These are phyloP conservation scores for Rhombomys opimus DNA, from an alignment of 2,113 vertebrate species.

Conservation along the genomic window DNA sequence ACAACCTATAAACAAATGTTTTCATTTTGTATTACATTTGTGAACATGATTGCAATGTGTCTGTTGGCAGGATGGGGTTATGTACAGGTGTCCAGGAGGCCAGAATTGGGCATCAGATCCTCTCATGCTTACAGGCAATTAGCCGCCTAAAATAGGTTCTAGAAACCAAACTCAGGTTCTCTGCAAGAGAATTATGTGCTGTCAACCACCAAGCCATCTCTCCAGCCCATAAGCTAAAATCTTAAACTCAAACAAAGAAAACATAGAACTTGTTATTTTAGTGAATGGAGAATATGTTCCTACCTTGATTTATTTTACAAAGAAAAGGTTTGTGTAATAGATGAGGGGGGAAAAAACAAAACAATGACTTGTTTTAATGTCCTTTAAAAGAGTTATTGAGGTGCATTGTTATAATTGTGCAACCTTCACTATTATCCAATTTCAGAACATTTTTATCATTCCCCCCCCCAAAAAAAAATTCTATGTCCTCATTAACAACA, in stretches of 20 bases:
- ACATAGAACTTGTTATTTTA: constrained; percentile 25
- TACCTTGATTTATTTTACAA: background rate
- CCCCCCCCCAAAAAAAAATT: background rate
- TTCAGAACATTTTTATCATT: constrained; percentile 17
- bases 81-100: background rate
- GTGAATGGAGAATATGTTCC: background rate
- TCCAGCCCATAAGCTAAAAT: background rate
- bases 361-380: background rate
- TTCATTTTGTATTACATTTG: constrained; percentile 12
- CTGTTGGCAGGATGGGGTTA: background rate
- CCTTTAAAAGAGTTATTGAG: background rate
- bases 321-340: background rate
- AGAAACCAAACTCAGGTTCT: background rate
- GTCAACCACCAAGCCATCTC: background rate
- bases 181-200: background rate
- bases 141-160: background rate
- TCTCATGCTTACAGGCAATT: background rate
- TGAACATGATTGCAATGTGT: background rate
- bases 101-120: background rate
- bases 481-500: background rate
- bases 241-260: constrained; percentile 8
- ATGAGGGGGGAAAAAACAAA: no score
- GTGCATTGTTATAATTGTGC: background rate
- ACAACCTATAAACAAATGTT: background rate
- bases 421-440: background rate